Base-by-base conservation (phyloP, 2,797 vertebrate species). In the Sandelia bainsii region DNA sequence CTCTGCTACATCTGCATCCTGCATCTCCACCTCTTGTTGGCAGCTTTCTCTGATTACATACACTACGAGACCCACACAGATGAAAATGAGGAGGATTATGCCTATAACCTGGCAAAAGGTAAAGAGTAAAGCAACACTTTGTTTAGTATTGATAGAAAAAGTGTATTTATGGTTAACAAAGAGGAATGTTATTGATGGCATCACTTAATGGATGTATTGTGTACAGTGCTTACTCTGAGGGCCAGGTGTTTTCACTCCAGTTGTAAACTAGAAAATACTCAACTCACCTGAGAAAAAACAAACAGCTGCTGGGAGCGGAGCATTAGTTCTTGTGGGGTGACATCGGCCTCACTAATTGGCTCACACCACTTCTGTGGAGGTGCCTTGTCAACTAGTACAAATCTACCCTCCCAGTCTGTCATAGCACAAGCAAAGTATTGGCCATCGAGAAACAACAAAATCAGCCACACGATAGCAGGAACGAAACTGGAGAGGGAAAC, bases 341-440 rank as follows among this genome's bases (percentile, higher is more conserved):
- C 88, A 59, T 90, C 87, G 82, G 89, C 91, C 69, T 93, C 91
- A 66, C 81, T 91, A 60, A 80, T 84, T 80, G 93, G 94, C 82
- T 95, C 93, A 12, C 94, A 95, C 92, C 92, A 94, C 74, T 94
- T 94, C 86, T 93, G 94, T 10, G 93, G 94, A 75, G 93, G 88
- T 34, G 94, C 94, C 82, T 93, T 94, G 81, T 94, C 94, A 71
- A 94, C 93, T 23, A 93, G 78, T 78, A 95, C 93, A 83, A 93
- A 94, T 72, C 93, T 90, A 27, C 94, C 94, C 79, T 93, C 90
- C 91, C 93, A 94, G 90, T 92, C 90, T 82, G 92, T 94, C 94
- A 93, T 93, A 69, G 93, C 94, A 61, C 94, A 95, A 51, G 93
- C 94, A 80, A 94, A 94, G 87, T 94, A 95, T 69, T 93, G 93